These are phyloP conservation scores for Bellardia pandia DNA, from an alignment of 2,888 invertebrate species.

Conservation along the genomic window DNA sequence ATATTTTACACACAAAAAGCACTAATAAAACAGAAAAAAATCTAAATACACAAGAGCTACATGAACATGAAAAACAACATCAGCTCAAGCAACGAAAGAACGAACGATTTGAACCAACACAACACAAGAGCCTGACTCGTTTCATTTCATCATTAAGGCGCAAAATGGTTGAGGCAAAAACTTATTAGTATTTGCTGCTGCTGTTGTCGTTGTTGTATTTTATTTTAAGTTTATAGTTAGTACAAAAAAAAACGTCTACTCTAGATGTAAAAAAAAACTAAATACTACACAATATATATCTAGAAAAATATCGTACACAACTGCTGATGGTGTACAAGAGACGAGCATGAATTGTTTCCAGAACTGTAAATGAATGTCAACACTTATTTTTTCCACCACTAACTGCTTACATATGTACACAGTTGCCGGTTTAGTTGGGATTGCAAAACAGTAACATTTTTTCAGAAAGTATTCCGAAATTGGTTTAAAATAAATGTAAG, in stretches of 20 bases:
- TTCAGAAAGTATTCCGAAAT: too few relatives aligned
- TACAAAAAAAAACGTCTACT: conserved; percentile 46
- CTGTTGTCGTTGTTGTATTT: conserved; percentile 50
- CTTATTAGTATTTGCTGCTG: conserved; percentile 40
- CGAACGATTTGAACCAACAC: conserved; percentile 41
- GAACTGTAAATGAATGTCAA: conserved; percentile 12
- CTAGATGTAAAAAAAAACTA: conserved; percentile 4
- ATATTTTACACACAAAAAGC: conserved; percentile 60
- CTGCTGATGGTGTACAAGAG: conserved; percentile 3
- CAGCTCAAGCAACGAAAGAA: conserved; percentile 53
- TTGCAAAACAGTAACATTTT: too few relatives aligned
- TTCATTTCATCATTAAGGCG: conserved; percentile 68
- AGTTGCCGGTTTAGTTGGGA: background rate
- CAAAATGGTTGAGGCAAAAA: conserved; percentile 66
- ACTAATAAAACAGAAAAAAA: conserved; percentile 44
- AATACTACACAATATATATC: conserved; percentile 27
- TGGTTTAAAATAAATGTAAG: too few relatives aligned
- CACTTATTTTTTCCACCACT: background rate
- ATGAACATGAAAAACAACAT: conserved; percentile 70
- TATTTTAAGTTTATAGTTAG: conserved; percentile 46
- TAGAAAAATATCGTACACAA: conserved; percentile 39
- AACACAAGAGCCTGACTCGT: conserved; percentile 55
- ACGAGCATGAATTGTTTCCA: background rate
- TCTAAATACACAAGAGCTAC: conserved; percentile 58
- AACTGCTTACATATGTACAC: background rate